Base-by-base conservation (phyloP, 1,140 invertebrate species). In the Coptotermes formosanus region DNA sequence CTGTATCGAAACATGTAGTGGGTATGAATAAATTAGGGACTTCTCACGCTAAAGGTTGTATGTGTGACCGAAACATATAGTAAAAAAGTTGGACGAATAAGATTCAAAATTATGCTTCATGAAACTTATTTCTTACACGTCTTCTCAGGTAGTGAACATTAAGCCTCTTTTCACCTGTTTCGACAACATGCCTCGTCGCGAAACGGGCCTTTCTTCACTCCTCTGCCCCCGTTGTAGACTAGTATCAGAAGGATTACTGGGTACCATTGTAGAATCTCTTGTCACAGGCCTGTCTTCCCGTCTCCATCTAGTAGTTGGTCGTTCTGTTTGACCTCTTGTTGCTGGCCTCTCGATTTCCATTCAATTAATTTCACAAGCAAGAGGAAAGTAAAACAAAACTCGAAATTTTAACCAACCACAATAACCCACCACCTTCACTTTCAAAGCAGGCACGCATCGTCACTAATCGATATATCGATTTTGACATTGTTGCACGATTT, bases 141-240 rank as follows among this genome's bases (percentile, higher is more conserved):
- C 7, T n/a, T 43, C n/a, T 48, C 21, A 48, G 43, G 23, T 23
- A 44, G 1, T 83, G 21, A 44, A 44, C 25, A 25, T 38, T 8
- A 83, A 83, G 45, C 21, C 21, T 38, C n/a, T 12, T 84, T 52
- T 52, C 52, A 84, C 83, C 45, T 84, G 83, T 84, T 48, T 84
- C 45, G 83, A 84, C 23, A 52, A 14, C 83, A 84, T 84, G n/a
- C 83, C 83, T 12, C 83, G 83, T 25, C 83, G 43, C 14, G 83
- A 84, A 52, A 84, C 83, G 16, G 83, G 83, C 59, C 83, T 45
- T 19, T 84, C 83, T 52, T 84, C 83, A 9, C 48, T 14, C n/a
- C 25, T 84, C 7, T 64, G 21, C 59, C 19, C 25, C 21, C 21
- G 59, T 21, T 59, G 55, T 59, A 25, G 12, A n/a, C 1, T n/a